Evolutionary conservation across 2,888 invertebrate genomes (phyloP).

Genomic region (Alcis repandata): DNA sequence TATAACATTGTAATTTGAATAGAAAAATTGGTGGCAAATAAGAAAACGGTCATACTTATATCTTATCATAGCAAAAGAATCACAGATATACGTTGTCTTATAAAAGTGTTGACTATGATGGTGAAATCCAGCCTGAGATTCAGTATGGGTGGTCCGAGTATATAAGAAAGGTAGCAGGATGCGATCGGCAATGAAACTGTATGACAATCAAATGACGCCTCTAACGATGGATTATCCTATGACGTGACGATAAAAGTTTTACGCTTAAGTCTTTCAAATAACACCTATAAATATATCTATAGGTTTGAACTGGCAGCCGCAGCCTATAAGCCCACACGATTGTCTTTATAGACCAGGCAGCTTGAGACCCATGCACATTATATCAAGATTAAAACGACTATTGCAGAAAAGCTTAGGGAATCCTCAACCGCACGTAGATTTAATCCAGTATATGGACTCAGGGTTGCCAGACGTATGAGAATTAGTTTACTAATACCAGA

Average conservation of each 20-base stretch:
- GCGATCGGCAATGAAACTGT: too few species aligned
- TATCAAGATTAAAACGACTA: constrained; percentile 15
- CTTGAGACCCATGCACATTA: constrained; percentile 1
- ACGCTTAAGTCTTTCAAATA: neutral
- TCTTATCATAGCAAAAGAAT: too few species aligned
- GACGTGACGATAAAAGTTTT: too few species aligned
- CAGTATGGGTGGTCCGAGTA: too few species aligned
- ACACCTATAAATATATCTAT: too few species aligned
- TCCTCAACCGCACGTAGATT: constrained; percentile 9
- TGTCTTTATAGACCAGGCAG: neutral
- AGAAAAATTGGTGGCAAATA: too few species aligned
- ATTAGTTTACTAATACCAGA: neutral
- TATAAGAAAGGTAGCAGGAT: too few species aligned
- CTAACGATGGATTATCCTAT: neutral
- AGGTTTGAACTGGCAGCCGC: neutral
- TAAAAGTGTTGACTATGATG: too few species aligned
- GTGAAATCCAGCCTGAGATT: too few species aligned
- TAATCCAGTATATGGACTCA: constrained; percentile 20
- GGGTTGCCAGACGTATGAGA: neutral
- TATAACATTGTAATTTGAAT: neutral
- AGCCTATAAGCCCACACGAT: constrained; percentile 1
- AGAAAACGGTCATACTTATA: too few species aligned
- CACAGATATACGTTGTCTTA: too few species aligned
- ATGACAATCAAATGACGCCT: too few species aligned
- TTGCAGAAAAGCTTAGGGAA: constrained; percentile 23